Percentiles rank a stretch among this genome's conserved stretches.
Conservation (phyloP, 2,113 vertebrate species). For the Apaloderma vittatum region DNA sequence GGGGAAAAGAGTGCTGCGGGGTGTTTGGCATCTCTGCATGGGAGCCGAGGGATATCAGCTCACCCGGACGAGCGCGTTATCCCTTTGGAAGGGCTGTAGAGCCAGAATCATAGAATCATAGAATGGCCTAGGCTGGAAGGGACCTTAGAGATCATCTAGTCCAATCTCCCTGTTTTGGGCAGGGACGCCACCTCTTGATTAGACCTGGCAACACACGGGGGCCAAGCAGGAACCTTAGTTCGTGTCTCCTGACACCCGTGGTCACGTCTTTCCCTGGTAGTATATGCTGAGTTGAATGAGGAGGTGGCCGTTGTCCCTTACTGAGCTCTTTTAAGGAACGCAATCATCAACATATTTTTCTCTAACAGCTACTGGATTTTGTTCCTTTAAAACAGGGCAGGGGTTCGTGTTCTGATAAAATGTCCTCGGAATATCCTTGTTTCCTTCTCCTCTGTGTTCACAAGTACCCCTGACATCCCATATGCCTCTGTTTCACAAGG, state of each 20-base stretch:
- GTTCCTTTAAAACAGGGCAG: background rate
- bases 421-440: background rate
- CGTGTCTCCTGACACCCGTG: fast-evolving
- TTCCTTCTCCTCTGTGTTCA: background rate
- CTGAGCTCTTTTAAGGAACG: background rate
- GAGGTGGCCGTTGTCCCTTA: background rate
- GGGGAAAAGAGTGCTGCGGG: background rate
- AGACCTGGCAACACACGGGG: too few relatives aligned
- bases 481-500: background rate
- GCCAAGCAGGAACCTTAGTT: background rate
- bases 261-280: background rate
- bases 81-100: background rate
- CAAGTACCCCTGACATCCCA: background rate
- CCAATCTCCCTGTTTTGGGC: too few relatives aligned
- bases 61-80: background rate
- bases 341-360: background rate
- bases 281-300: fast-evolving
- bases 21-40: background rate
- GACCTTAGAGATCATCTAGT: too few relatives aligned
- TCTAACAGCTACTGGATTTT: background rate
- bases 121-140: too few relatives aligned
- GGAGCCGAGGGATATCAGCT: background rate
- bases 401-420: background rate
- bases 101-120: too few relatives aligned
- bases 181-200: too few relatives aligned